Conservation (phyloP, 1,140 invertebrate genomes). For the Meloidogyne chitwoodi region DNA sequence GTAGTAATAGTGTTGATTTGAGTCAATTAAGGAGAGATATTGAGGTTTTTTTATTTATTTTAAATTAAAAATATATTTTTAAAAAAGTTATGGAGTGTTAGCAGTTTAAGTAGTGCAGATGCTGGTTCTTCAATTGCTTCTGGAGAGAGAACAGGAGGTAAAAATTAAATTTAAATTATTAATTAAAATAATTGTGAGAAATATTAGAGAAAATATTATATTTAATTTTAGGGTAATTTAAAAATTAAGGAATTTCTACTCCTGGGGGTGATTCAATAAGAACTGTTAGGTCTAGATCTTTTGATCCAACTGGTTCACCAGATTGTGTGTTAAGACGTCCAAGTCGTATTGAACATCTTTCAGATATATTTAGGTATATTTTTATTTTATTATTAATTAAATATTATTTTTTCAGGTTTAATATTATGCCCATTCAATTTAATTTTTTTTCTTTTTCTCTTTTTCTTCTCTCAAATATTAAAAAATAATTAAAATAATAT, state of each 20-base stretch:
- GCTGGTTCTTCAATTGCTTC: constrained; percentile 37
- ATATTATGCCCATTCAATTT: not conserved
- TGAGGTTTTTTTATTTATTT: constrained; percentile 19
- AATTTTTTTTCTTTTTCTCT: constrained; percentile 14
- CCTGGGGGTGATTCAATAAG: constrained; percentile 41
- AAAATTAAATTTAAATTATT: constrained; percentile 29
- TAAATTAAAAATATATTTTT: too few species aligned
- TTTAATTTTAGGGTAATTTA: not conserved
- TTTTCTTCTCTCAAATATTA: constrained; percentile 13
- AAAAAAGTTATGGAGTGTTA: constrained; percentile 46
- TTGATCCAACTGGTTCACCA: constrained; percentile 49
- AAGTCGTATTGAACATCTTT: constrained; percentile 57
- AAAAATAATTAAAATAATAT: not conserved
- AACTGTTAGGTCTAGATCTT: constrained; percentile 52
- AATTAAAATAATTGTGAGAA: too few species aligned
- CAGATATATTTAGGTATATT: constrained; percentile 56
- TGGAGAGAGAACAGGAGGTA: constrained; percentile 16
- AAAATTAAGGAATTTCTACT: not conserved
- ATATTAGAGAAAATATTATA: not conserved
- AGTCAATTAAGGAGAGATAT: constrained; percentile 57
- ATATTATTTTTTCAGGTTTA: constrained; percentile 8
- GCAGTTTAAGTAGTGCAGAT: constrained; percentile 45
- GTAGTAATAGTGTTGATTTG: constrained; percentile 57
- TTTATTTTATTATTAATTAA: not conserved
- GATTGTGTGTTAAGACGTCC: constrained; percentile 50